Base-by-base conservation (phyloP, 2,888 invertebrate genomes). In the Thumatha senex region DNA sequence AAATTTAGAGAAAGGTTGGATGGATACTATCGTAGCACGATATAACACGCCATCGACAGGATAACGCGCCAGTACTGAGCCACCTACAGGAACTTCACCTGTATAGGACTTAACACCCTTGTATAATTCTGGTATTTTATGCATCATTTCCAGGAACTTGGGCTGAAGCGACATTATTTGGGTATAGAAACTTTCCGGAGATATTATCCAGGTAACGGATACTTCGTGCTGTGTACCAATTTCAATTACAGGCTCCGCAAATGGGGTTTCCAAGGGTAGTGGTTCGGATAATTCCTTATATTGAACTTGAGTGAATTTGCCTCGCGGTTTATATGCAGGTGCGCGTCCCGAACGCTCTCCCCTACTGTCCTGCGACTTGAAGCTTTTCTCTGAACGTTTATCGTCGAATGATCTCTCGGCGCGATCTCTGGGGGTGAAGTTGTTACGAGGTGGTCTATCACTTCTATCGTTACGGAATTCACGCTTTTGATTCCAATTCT, bases 161-260 rank as follows among this genome's bases (percentile, higher is more conserved):
- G 80, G 74, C 64, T 92, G 87, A 5, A 84, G 67, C 0, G 90
- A 86, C 41, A 92, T 72, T 13, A 93, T 82, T 66, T 94, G 94
- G 0, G 94, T 93, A 80, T 93, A 96, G 80, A 96, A 96, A 63
- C 93, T 93, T 55, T 93, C 92, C 0, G 96, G 96, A 55, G 95
- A 94, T 48, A 94, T 93, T 73, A 96, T 95, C 96, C 96, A 96
- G 1, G 95, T 94, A 35, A 96, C 92, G 1, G 92, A 89, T 0
- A 95, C 86, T 50, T 93, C 92, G 46, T 93, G 93, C 46, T 89
- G 92, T 0, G 85, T 82, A 12, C 93, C 93, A 0, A 89, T 74
- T 14, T 92, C 88, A 2, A 94, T 79, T 0, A 82, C 68, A 0
- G 87, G 84, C 4, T 90, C 84, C 0, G 62, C 48, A 82, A 93